These are phyloP conservation scores for Melitaea cinxia DNA, from an alignment of 1,140 invertebrate species.

Conservation along the genomic window DNA sequence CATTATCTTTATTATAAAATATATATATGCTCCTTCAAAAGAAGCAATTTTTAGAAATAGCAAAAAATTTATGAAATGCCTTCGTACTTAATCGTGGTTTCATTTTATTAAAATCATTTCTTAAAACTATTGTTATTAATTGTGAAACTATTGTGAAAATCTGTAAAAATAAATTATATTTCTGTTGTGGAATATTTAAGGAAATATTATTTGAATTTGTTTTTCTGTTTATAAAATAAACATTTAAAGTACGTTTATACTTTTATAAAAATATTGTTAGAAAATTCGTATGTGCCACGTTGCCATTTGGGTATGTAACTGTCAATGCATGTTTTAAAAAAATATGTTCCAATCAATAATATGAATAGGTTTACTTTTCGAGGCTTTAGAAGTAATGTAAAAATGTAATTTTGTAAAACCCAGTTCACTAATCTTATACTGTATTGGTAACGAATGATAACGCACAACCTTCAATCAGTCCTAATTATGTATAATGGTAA, in stretches of 20 bases:
- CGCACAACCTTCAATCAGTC: slow-evolving; percentile 55
- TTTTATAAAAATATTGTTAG: not conserved
- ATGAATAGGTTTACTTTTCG: not conserved
- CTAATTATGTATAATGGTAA: slow-evolving; percentile 27
- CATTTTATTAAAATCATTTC: not conserved
- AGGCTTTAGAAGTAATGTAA: slow-evolving; percentile 1
- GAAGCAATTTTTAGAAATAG: not conserved
- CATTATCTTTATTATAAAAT: too few species aligned
- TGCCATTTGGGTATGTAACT: slow-evolving; percentile 7
- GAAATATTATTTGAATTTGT: not conserved
- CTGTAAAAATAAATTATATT: too few species aligned
- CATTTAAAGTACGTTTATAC: not conserved
- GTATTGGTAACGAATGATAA: slow-evolving; percentile 47
- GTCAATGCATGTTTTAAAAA: not conserved
- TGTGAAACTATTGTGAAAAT: not conserved
- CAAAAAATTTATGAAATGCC: too few species aligned
- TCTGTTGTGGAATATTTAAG: not conserved
- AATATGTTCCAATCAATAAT: slow-evolving; percentile 16
- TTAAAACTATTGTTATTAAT: not conserved
- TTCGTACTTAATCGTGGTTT: too few species aligned
- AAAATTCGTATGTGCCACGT: slow-evolving; percentile 8
- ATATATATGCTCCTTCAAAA: not conserved
- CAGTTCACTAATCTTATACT: slow-evolving; percentile 14
- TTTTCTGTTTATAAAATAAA: not conserved
- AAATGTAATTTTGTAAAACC: slow-evolving; percentile 17